Conservation (phyloP, 2,113 vertebrate genomes). For the Astur gentilis region DNA sequence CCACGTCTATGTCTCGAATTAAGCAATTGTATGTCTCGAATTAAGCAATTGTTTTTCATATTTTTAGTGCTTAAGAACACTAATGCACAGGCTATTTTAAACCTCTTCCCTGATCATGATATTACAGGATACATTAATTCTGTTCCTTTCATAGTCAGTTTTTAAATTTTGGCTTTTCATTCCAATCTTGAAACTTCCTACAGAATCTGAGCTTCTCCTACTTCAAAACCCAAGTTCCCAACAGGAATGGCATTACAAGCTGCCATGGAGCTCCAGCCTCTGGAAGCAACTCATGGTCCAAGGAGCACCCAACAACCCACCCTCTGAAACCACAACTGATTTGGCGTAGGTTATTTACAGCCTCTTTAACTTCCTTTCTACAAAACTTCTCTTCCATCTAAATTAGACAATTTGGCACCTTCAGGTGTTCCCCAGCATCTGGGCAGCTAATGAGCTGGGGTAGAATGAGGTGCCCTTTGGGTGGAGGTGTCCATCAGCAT, state of each 20-base stretch:
- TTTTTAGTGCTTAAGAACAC: background rate
- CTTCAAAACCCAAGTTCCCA: background rate
- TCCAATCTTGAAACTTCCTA: background rate
- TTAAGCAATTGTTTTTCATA: background rate
- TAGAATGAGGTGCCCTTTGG: background rate
- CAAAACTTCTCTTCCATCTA: background rate
- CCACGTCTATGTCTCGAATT: background rate
- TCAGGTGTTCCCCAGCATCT: background rate
- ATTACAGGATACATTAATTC: background rate
- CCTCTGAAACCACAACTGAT: background rate
- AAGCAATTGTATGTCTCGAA: background rate
- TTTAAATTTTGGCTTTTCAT: background rate
- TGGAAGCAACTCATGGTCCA: background rate
- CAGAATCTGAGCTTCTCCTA: background rate
- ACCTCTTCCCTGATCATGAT: background rate
- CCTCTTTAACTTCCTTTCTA: background rate
- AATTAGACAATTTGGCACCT: background rate
- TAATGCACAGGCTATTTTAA: background rate
- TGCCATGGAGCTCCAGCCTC: background rate
- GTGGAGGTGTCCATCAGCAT: background rate
- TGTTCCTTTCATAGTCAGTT: background rate
- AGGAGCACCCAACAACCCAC: background rate
- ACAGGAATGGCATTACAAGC: accelerated
- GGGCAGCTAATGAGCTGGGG: background rate
- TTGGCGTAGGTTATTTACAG: accelerated